phyloP scores from a whole-genome alignment of 2,113 vertebrate genomes.

The Pelecanus crispus region DNA sequence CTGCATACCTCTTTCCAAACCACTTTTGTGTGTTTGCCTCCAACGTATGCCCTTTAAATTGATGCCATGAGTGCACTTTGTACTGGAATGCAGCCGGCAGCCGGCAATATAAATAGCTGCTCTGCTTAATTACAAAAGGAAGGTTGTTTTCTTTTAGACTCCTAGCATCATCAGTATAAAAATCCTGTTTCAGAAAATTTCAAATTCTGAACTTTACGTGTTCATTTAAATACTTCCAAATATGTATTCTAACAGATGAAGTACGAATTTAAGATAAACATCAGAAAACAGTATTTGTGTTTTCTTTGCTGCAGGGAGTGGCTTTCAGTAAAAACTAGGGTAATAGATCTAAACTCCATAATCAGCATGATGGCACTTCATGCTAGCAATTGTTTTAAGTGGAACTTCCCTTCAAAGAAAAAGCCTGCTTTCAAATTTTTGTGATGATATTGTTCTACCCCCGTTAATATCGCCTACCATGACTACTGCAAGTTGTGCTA shows the following conservation, averaged over 20 bases:
- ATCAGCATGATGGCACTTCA: background rate
- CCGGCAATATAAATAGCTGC: background rate
- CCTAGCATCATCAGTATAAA: background rate
- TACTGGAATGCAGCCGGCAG: background rate
- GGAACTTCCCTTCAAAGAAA: background rate
- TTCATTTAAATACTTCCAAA: background rate
- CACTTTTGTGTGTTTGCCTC: background rate
- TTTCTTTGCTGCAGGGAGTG: background rate
- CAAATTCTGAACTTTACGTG: background rate
- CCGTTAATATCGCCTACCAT: background rate
- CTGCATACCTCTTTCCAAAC: conserved; percentile 4
- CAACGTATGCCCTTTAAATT: conserved; percentile 34
- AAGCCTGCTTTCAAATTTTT: background rate
- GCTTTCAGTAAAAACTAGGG: background rate
- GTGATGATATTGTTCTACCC: background rate
- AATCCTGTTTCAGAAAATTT: background rate
- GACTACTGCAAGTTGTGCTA: background rate
- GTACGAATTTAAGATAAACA: background rate
- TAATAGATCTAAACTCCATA: background rate
- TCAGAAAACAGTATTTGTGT: background rate
- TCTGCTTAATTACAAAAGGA: conserved; percentile 39
- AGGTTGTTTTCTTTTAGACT: background rate
- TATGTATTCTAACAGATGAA: background rate
- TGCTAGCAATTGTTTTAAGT: background rate
- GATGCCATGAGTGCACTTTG: conserved; percentile 33